Evolutionary conservation across 2,888 invertebrate species (phyloP).

Genomic region (Sinhomidia bicolor): DNA sequence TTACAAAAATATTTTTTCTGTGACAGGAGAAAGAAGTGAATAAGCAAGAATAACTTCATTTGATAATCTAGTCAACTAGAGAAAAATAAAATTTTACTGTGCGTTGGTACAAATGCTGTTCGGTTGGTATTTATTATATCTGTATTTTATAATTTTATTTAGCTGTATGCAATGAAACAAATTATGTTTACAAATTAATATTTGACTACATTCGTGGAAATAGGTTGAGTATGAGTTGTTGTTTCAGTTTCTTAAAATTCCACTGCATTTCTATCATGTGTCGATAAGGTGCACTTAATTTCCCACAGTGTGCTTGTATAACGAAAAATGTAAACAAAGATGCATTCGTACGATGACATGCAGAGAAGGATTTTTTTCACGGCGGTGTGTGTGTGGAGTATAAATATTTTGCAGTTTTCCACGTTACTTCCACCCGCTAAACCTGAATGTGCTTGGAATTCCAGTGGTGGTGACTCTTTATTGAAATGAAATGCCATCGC

Average conservation of each 20-base stretch:
- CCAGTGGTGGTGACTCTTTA: background rate
- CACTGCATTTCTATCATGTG: no score
- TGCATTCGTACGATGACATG: background rate
- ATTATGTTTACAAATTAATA: background rate
- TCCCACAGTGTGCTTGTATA: no score
- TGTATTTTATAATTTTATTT: no score
- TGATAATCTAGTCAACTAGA: constrained; percentile 11
- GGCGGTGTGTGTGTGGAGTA: constrained; percentile 21
- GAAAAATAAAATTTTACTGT: no score
- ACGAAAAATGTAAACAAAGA: no score
- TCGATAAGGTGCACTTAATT: constrained; percentile 1
- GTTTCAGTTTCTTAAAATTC: no score
- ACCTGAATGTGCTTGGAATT: background rate
- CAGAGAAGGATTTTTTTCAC: background rate
- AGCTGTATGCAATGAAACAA: no score
- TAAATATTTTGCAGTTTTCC: constrained; percentile 55
- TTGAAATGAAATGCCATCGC: background rate
- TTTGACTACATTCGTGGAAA: no score
- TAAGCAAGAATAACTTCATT: constrained; percentile 43
- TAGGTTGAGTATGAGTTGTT: no score
- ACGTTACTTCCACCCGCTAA: constrained; percentile 50
- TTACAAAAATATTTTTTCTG: constrained; percentile 50
- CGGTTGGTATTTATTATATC: no score
- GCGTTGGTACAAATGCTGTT: no score
- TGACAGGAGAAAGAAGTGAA: constrained; percentile 36